Base-by-base conservation (phyloP, 2,888 invertebrate genomes). In the Hyposoter dolosus region DNA sequence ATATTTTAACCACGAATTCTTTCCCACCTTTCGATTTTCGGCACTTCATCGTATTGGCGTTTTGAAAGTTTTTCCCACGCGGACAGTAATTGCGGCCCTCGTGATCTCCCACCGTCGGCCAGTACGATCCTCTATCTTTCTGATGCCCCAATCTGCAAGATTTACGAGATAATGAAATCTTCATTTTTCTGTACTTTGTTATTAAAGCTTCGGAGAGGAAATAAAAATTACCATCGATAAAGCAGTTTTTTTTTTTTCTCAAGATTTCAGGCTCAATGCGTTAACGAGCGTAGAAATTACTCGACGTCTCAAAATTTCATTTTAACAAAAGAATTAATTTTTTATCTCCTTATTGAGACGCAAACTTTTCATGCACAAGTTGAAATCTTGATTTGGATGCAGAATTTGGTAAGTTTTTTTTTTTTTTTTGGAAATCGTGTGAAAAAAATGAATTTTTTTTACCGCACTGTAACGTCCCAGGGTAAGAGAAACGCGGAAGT, bases 401-500 rank as follows among this genome's bases (percentile, higher is more conserved):
- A n/a, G n/a, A n/a, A n/a, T n/a, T n/a, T n/a, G n/a, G n/a, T n/a
- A n/a, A n/a, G n/a, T n/a, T n/a, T n/a, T n/a, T n/a, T n/a, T n/a
- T n/a, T 28, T 35, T 72, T 72, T 47, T 19, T 0, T 10, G 0
- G 0, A 7, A 45, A 28, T 40, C 9, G 7, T 75, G 6, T 45
- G 10, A n/a, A 43, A 28, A 43, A 35, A 32, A 12, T 56, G n/a
- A n/a, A n/a, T 23, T 56, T n/a, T 75, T 60, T 53, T 5, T 23
- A 93, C 93, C 95, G 95, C 0, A 98, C 96, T 12, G 96, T 96
- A 0, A 98, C 97, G 94, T 99, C 99, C 98, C 99, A 99, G 0
- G 99, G 99, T 89, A 99, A 94, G 78, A 99, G 95, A 92, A 97
- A 99, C 92, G 98, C 98, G 71, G 98, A 97, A 79, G 98, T 98